Base-by-base conservation (phyloP, 2,888 invertebrate genomes). In the Uloborus plumipes region DNA sequence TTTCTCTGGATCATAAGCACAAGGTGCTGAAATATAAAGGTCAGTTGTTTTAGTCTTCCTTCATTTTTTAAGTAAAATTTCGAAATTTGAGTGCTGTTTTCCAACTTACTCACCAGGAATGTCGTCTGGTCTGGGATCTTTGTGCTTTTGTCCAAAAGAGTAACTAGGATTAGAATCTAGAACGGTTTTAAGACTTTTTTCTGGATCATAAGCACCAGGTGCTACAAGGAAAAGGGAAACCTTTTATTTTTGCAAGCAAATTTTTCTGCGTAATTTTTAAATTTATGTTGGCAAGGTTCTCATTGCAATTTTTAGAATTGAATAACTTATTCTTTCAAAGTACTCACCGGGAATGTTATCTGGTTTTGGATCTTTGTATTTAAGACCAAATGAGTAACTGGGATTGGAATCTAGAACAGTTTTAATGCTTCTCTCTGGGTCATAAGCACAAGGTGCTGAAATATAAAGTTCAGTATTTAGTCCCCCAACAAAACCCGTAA, bases 401-500 rank as follows among this genome's bases (percentile, higher is more conserved):
- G 92, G 91, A 39, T 93, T 92, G 86, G 90, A 91, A 86, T 92
- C 92, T 53, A 90, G 87, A 61, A 88, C 87, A 16, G 86, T 87
- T 85, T 91, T 91, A 51, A 93, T 92, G 0, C 94, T 62, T 86
- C 93, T 94, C 87, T 93, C 93, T 0, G 95, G 93, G 86, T 88
- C 89, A 89, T 96, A 96, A 89, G 95, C 94, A n/a, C 95, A 95
- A 0, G 96, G 96, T 7, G 95, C 95, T 1, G 96, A 26, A 26
- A 26, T 3, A 3, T 2, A 26, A 26, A 3, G 26, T 26, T n/a
- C n/a, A n/a, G n/a, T 26, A 96, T 26, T 26, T 26, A 3, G 4
- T 4, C 4, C 26, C 4, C 26, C 2, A 26, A 26, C 26, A n/a
- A n/a, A n/a, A n/a, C n/a, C n/a, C n/a, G n/a, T 26, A 26, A 26